Base-by-base conservation (phyloP, 2,113 vertebrate species). In the Eclectus roratus region DNA sequence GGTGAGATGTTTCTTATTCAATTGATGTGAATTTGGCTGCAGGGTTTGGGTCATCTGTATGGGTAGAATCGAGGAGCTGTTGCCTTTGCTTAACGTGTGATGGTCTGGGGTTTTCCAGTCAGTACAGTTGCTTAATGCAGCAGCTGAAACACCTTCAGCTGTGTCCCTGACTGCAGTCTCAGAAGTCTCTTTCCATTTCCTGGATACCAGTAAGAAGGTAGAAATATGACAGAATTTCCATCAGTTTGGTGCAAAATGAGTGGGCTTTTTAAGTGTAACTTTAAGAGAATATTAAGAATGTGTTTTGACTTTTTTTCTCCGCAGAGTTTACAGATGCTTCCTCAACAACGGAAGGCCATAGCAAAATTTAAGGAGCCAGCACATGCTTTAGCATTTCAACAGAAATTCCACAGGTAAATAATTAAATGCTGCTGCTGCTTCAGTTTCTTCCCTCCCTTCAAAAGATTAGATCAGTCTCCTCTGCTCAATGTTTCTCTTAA, bases 311-410 rank as follows among this genome's bases (percentile, higher is more conserved):
- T 91, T 95, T 94, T 85, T 80, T 84, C 50, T 61, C 79, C 81
- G 39, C 92, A 99, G 99, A 99, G 98, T 98, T 98, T 99, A 92
- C 98, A 99, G 97, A 99, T 99, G 99, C 98, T 99, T 85, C 99
- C 99, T 52, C 98, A 99, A 93, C 99, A 99, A 71, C 98, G 99
- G 97, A 99, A 99, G 98, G 99, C 99, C 91, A 96, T 99, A 43
- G 99, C 99, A 12, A 99, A 98, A 89, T 99, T 99, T 95, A 98
- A 98, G 97, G 98, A 97, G 66, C 98, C 99, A 47, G 98, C 99
- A 44, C 99, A 99, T 6, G 99, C 99, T 11, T 96, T 98, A 35
- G 99, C 98, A 31, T 99, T 99, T 96, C 99, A 99, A 94, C 98
- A 99, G 98, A 99, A 98, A 96, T 99, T 99, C 98, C 99, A 99